phyloP scores from a whole-genome alignment of 92 coral and sea anemone species.

The Micromussa lordhowensis region DNA sequence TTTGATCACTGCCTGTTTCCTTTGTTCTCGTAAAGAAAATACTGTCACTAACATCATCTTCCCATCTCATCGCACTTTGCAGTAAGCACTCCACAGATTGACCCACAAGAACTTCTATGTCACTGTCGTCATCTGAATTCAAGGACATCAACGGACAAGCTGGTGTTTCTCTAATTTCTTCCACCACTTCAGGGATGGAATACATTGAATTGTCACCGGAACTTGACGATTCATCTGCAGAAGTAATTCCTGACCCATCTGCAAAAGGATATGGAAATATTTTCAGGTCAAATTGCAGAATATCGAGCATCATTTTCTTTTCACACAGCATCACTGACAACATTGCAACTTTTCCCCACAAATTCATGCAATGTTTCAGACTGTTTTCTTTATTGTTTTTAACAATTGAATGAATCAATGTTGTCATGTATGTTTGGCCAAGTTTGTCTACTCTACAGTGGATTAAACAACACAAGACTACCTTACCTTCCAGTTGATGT shows the following conservation, averaged over 20 bases:
- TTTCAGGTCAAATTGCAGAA: neutral
- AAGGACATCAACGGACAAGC: neutral
- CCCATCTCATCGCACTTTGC: conserved; percentile 29
- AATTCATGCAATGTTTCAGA: too few species aligned
- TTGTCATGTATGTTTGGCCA: neutral
- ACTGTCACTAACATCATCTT: neutral
- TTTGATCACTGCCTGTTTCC: neutral
- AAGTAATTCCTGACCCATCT: neutral
- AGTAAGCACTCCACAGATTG: neutral
- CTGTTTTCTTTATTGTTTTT: too few species aligned
- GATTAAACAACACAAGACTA: neutral
- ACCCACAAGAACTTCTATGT: conserved; percentile 69
- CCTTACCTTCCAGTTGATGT: neutral
- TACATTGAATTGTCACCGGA: neutral
- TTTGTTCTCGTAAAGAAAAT: neutral
- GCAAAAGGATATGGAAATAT: neutral
- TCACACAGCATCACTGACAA: too few species aligned
- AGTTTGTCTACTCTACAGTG: neutral
- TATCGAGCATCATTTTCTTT: too few species aligned
- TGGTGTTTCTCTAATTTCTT: neutral
- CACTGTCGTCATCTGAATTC: conserved; percentile 70
- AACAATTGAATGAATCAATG: neutral
- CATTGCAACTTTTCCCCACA: too few species aligned
- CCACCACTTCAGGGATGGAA: neutral
- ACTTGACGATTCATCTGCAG: neutral